Evolutionary conservation across 2,888 invertebrate species (phyloP).

Genomic region (Cheilosia vernalis): DNA sequence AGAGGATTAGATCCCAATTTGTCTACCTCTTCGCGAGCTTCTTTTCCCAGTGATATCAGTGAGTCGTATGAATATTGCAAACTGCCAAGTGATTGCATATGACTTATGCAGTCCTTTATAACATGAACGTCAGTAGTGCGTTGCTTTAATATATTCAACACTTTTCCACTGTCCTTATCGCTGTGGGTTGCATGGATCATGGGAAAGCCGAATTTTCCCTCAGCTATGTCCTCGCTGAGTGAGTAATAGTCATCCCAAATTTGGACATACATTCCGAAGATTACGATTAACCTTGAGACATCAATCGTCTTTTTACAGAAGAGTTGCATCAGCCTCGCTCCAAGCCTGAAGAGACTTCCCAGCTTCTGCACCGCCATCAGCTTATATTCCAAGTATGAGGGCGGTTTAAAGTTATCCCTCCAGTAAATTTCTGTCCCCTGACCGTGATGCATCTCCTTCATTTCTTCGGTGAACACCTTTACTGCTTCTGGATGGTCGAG

Average conservation of each 20-base stretch:
- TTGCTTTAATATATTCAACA: slow-evolving; percentile 94
- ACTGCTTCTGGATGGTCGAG: slow-evolving; percentile 94
- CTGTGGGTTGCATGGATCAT: slow-evolving; percentile 94
- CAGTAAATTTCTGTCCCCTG: slow-evolving; percentile 99
- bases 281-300: slow-evolving; percentile 91
- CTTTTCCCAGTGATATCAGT: slow-evolving; percentile 88
- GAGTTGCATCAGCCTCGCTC: slow-evolving; percentile 96
- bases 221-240: slow-evolving; percentile 96
- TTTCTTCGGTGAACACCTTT: slow-evolving; percentile 92
- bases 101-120: slow-evolving; percentile 94
- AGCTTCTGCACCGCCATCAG: slow-evolving; percentile 97
- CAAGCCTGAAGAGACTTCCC: slow-evolving; percentile 97
- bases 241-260: slow-evolving; percentile 98
- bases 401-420: slow-evolving; percentile 97
- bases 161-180: slow-evolving; percentile 90
- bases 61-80: slow-evolving; percentile 92
- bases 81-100: slow-evolving; percentile 93
- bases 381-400: slow-evolving; percentile 95
- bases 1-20: slow-evolving; percentile 92
- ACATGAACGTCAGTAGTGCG: slow-evolving; percentile 94
- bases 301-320: slow-evolving; percentile 94
- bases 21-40: slow-evolving; percentile 90
- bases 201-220: slow-evolving; percentile 99
- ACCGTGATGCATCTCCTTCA: slow-evolving; percentile 96
- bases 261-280: slow-evolving; percentile 97